These are phyloP conservation scores for Papilio elwesi DNA, from an alignment of 2,888 invertebrate genomes.

Conservation along the genomic window DNA sequence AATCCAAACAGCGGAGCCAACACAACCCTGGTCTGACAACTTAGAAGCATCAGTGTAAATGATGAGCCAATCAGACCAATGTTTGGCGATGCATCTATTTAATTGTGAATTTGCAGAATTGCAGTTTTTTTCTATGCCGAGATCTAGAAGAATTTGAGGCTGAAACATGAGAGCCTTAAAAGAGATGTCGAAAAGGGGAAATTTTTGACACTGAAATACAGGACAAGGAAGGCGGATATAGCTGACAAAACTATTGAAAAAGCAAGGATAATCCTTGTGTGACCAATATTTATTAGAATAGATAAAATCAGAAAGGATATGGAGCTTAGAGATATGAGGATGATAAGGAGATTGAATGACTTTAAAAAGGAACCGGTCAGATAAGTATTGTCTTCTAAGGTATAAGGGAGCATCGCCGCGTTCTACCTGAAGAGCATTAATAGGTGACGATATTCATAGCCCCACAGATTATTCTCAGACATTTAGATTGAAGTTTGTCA, in stretches of 20 bases:
- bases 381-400: conserved; percentile 6
- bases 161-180: neutral
- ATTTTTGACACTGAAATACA: neutral
- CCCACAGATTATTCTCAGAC: conserved; percentile 6
- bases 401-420: conserved; percentile 5
- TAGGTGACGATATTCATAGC: conserved; percentile 5
- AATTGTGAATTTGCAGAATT: neutral
- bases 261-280: too few species aligned
- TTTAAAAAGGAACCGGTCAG: conserved; percentile 6
- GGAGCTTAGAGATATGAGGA: too few species aligned
- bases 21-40: neutral
- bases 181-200: conserved; percentile 1
- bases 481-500: neutral
- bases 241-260: too few species aligned
- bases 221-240: conserved; percentile 2
- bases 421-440: too few species aligned
- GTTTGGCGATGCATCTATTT: neutral
- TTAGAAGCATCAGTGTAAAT: conserved; percentile 9
- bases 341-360: conserved; percentile 8
- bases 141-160: too few species aligned
- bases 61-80: conserved; percentile 2
- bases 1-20: too few species aligned
- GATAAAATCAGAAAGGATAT: too few species aligned
- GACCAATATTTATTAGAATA: neutral
- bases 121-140: neutral